A percentile compares a stretch with the other conserved stretches of the same genome.
Conservation (phyloP, 2,113 vertebrate species). For the Eclectus roratus region DNA sequence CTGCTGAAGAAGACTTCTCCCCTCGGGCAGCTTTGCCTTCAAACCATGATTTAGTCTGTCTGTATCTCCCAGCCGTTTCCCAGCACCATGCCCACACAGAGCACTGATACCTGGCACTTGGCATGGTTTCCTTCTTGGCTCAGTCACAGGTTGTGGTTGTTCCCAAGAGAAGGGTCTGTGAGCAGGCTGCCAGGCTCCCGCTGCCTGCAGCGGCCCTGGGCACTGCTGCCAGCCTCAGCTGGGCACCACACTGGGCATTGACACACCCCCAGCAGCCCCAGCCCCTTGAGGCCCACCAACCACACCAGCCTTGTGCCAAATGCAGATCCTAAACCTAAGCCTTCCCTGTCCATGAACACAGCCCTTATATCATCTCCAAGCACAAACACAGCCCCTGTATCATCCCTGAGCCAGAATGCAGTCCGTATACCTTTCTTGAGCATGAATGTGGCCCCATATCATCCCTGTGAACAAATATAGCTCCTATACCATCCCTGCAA, state of each 20-base stretch:
- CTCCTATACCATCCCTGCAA: not conserved
- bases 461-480: not conserved
- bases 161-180: not conserved
- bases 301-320: not conserved
- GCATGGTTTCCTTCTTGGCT: slow-evolving; percentile 7
- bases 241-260: rapidly evolving
- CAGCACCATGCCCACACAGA: not conserved
- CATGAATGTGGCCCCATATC: too few species aligned
- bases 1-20: not conserved
- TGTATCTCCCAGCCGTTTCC: not conserved
- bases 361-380: not conserved
- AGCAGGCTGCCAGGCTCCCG: not conserved
- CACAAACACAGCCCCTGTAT: rapidly evolving
- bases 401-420: too few species aligned
- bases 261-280: not conserved
- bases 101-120: not conserved
- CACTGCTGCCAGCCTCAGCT: not conserved
- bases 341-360: not conserved
- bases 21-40: not conserved
- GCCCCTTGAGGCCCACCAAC: rapidly evolving
- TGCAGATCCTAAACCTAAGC: rapidly evolving
- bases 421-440: not conserved
- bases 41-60: not conserved
- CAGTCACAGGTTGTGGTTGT: not conserved
- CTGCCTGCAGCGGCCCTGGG: not conserved